phyloP scores from a whole-genome alignment of 2,113 vertebrate species.

The sheep (Ovis aries) region DNA sequence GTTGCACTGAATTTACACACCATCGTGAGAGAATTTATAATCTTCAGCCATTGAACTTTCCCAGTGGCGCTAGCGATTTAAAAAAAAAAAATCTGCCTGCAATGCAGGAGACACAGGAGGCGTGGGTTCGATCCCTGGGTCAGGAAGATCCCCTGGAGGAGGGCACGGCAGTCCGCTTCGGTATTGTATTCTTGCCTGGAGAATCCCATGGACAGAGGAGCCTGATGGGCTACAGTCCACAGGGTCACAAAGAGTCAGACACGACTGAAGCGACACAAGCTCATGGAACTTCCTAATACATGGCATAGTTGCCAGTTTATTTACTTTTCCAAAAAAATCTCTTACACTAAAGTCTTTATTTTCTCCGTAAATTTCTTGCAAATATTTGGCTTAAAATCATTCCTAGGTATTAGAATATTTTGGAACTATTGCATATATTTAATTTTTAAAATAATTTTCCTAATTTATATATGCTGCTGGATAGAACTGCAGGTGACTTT shows the following conservation, averaged over 20 bases:
- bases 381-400: not conserved
- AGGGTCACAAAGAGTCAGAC: not conserved
- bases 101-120: not conserved
- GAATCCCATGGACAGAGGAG: not conserved
- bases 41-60: not conserved
- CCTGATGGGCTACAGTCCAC: not conserved
- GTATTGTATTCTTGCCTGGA: not conserved
- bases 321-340: not conserved
- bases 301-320: not conserved
- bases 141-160: not conserved
- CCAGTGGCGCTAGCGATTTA: fast-evolving
- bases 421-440: not conserved
- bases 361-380: not conserved
- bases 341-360: not conserved
- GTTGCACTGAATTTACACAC: not conserved
- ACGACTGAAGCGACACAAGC: fast-evolving
- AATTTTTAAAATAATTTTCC: not conserved
- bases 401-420: not conserved
- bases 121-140: fast-evolving
- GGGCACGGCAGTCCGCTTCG: fast-evolving
- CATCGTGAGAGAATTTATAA: not conserved
- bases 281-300: not conserved
- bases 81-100: not conserved
- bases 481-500: not conserved
- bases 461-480: not conserved